Evolutionary conservation across 2,888 invertebrate genomes (phyloP).

Genomic region (Metallyticus violacea): DNA sequence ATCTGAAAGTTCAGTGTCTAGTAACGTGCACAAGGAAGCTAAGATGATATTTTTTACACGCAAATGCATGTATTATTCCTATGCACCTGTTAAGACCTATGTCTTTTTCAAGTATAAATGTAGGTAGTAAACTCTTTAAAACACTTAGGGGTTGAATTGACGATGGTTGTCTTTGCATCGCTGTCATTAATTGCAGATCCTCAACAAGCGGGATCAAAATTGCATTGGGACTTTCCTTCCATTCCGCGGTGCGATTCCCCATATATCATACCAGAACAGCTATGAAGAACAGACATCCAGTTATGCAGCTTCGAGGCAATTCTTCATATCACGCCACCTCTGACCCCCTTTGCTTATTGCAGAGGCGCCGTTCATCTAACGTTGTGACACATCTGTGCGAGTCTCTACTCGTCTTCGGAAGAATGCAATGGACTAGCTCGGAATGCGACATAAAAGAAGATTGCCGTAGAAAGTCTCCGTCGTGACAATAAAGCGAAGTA

Average conservation of each 20-base stretch:
- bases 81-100: too few relatives aligned
- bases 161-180: not conserved
- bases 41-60: too few relatives aligned
- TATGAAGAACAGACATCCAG: not conserved
- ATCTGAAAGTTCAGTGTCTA: too few relatives aligned
- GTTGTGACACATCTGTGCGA: too few relatives aligned
- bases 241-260: not conserved
- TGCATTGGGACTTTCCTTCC: not conserved
- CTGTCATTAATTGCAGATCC: not conserved
- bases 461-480: too few relatives aligned
- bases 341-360: not conserved
- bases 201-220: not conserved
- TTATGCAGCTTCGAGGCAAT: not conserved
- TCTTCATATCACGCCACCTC: not conserved
- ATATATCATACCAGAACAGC: not conserved
- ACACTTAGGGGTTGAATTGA: not conserved
- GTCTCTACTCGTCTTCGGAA: not conserved
- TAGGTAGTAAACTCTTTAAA: too few relatives aligned
- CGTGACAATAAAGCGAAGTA: too few relatives aligned
- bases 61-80: too few relatives aligned
- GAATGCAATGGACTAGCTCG: not conserved
- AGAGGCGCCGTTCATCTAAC: not conserved
- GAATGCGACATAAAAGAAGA: not conserved
- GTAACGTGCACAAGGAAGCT: too few relatives aligned
- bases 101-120: too few relatives aligned